Base-by-base conservation (phyloP, 2,113 vertebrate genomes). In the Sinocyclocheilus anophthalmus region DNA sequence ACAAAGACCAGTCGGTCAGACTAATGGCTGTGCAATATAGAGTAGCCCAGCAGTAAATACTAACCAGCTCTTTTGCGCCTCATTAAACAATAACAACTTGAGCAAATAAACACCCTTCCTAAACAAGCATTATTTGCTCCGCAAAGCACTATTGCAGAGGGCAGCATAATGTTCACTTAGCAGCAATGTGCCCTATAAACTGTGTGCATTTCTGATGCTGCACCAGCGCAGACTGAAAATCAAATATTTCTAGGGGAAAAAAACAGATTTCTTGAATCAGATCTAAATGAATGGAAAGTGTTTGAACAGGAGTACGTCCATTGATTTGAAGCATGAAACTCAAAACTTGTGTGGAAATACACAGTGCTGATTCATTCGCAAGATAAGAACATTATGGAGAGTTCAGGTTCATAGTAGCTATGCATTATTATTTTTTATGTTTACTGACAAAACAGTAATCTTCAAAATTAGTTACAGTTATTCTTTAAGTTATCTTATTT, bases 121-220 rank as follows among this genome's bases (percentile, higher is more conserved):
- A 91, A 72, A 1, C 87, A 88, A 90, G 92, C 88, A 90, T 90
- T 90, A 94, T 95, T 94, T 95, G 92, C 94, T 91, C 93, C 90
- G 90, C 73, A 85, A 89, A 90, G 85, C 87, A 26, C 78, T 87
- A 87, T 87, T 89, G 85, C 33, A 57, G 78, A 22, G 48, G 67
- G 72, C 42, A 83, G 79, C 59, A 73, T 37, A 63, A 87, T 65
- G 80, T 80, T 83, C 48, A 75, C 83, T 50, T 73, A 45, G 59
- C 69, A 45, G 24, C 37, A 84, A 77, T 67, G 37, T 72, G 9
- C 48, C 24, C 26, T 30, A 24, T 59, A 80, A 22, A 55, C 48
- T 50, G 8, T 20, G 2, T 1, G 10, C 20, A 78, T 76, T 50
- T 48, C 50, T 57, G 26, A 33, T 55, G 26, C 53, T 22, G 50